phyloP scores from a whole-genome alignment of 2,113 vertebrate species.

The Saguinus midas region DNA sequence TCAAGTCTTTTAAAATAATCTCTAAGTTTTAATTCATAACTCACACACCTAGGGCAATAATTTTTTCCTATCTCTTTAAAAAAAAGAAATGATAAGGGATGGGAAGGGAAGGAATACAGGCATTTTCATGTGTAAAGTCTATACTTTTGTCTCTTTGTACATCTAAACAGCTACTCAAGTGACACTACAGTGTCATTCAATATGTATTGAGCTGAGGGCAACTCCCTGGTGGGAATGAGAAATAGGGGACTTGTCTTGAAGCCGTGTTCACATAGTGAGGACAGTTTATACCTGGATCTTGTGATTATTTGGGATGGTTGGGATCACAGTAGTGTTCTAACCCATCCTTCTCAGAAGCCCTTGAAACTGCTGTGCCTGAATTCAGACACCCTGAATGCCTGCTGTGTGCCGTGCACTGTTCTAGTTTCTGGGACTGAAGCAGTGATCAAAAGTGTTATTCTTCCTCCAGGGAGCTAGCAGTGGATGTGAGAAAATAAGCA shows the following conservation, averaged over 20 bases:
- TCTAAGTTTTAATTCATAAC: slow-evolving; percentile 6
- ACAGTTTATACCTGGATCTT: not conserved
- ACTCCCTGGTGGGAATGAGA: not conserved
- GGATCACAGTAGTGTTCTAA: not conserved
- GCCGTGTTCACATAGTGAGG: not conserved
- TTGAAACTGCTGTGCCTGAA: not conserved
- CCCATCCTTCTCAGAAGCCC: not conserved
- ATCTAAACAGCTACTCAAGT: not conserved
- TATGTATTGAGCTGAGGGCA: not conserved
- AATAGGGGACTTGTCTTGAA: not conserved
- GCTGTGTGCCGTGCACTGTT: not conserved
- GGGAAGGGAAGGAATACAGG: not conserved
- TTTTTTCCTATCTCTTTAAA: not conserved
- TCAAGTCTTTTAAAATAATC: slow-evolving; percentile 16
- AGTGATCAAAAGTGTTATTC: not conserved
- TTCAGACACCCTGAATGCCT: not conserved
- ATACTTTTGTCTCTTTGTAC: not conserved
- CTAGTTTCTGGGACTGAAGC: not conserved
- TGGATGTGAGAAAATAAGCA: not conserved
- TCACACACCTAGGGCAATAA: not conserved
- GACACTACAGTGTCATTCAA: not conserved
- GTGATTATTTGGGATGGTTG: not conserved
- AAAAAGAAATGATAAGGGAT: not conserved
- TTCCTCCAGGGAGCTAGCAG: not conserved
- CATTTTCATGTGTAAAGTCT: not conserved